phyloP scores from a whole-genome alignment of 2,113 vertebrate species.

The Bombycilla garrulus region DNA sequence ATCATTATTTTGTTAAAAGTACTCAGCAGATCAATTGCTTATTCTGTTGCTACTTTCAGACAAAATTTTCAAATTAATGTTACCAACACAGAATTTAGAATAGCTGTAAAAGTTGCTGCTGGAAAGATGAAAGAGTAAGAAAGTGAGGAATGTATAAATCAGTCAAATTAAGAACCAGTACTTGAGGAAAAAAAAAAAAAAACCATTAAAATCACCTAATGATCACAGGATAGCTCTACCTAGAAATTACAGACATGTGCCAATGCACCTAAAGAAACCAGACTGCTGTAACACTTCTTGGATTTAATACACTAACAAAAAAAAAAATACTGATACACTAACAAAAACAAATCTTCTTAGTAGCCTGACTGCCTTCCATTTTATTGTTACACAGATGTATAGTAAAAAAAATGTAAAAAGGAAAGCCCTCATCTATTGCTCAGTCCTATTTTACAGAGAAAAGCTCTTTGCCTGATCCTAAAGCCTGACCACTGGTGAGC shows the following conservation, averaged over 20 bases:
- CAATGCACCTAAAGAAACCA: background rate
- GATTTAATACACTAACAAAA: too few relatives aligned
- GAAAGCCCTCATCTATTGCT: background rate
- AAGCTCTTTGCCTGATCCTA: background rate
- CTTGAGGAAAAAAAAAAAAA: background rate
- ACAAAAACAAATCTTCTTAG: too few relatives aligned
- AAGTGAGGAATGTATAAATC: background rate
- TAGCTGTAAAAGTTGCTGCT: background rate
- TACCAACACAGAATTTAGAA: background rate
- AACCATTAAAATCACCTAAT: background rate
- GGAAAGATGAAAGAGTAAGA: background rate
- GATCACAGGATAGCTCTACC: background rate
- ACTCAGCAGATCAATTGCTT: background rate
- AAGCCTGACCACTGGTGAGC: background rate
- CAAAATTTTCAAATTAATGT: background rate
- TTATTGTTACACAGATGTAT: background rate
- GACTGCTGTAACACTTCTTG: background rate
- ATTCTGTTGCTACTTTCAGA: background rate
- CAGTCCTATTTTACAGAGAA: background rate
- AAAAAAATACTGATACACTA: too few relatives aligned
- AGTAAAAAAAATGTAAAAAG: background rate
- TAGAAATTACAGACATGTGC: background rate
- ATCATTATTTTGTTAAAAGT: background rate
- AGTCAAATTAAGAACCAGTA: background rate
- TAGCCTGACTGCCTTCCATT: background rate